Evolutionary conservation across 2,888 invertebrate genomes (phyloP).

Genomic region (Oligia latruncula): DNA sequence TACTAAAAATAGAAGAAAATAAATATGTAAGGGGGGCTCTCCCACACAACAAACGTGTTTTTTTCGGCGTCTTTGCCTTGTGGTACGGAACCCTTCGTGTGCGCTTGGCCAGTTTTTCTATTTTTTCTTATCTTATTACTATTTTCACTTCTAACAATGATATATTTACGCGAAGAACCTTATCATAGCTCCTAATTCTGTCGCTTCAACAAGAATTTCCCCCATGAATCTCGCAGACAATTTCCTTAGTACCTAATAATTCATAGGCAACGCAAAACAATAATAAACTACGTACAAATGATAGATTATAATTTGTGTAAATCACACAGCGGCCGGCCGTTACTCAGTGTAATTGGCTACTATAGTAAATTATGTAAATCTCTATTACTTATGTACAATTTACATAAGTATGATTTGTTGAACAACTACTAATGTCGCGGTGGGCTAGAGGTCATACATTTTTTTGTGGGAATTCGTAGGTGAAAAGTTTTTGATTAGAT

Average conservation of each 20-base stretch:
- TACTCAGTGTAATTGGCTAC: constrained; percentile 66
- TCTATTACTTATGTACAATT: constrained; percentile 67
- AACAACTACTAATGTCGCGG: constrained; percentile 53
- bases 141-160: neutral
- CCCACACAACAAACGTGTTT: no score
- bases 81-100: no score
- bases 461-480: neutral
- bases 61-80: no score
- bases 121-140: neutral
- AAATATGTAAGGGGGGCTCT: no score
- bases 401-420: constrained; percentile 72
- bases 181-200: constrained; percentile 8
- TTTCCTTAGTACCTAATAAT: constrained; percentile 36
- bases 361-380: constrained; percentile 72
- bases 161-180: neutral
- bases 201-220: constrained; percentile 11
- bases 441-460: constrained; percentile 43
- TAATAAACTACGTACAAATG: constrained; percentile 41
- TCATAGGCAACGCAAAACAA: constrained; percentile 41
- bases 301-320: constrained; percentile 63
- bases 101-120: no score
- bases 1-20: no score
- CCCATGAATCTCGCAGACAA: constrained; percentile 1
- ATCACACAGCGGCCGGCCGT: constrained; percentile 56
- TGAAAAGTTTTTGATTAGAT: constrained; percentile 11